Evolutionary conservation across 2,888 invertebrate genomes (phyloP), one percentile per base, ranked within the genome.

Genomic region (Metalampra italica): DNA sequence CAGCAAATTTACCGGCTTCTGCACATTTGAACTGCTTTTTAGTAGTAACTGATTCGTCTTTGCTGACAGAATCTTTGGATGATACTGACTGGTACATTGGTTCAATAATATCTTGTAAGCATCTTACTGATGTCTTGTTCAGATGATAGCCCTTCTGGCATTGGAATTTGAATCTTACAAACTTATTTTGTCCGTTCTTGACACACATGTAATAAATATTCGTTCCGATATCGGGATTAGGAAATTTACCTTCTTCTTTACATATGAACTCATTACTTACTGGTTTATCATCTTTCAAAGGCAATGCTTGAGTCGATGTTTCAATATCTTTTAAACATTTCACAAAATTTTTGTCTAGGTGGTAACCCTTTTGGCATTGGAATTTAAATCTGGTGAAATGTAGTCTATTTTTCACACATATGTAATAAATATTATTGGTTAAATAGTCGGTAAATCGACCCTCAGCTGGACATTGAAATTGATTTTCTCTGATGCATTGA

Each of bases 191-290:
- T 14, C 52, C 66, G 56, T 71, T 71, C 57, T 65, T 75, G 30
- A 81, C 66, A 61, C 91, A 91, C 45, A 86, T 77, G 51, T 82
- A 83, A 57, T 90, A 91, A 51, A 75, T 59, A 55, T 88, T 78
- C 53, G 5, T 22, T 22, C 22, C 22, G 22, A 22, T 75, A 32
- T 70, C 65, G 41, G 77, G 68, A 51, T 84, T 68, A 3, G 80
- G 70, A 57, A 82, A 89, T 48, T 69, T 75, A 1, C 90, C 90
- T 55, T 68, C 69, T 51, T 77, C 57, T 13, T 60, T 54, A 59
- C 90, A 90, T 52, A 60, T 51, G n/a, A 56, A 83, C 46, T 0
- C 53, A 53, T 36, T 48, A 42, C 9, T 45, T 42, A 22, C 43
- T 38, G 32, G 7, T 46, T 22, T 53, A 64, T 50, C 59, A 59